Conservation (phyloP, 2,113 vertebrate genomes). For the Puntigrus tetrazona region DNA sequence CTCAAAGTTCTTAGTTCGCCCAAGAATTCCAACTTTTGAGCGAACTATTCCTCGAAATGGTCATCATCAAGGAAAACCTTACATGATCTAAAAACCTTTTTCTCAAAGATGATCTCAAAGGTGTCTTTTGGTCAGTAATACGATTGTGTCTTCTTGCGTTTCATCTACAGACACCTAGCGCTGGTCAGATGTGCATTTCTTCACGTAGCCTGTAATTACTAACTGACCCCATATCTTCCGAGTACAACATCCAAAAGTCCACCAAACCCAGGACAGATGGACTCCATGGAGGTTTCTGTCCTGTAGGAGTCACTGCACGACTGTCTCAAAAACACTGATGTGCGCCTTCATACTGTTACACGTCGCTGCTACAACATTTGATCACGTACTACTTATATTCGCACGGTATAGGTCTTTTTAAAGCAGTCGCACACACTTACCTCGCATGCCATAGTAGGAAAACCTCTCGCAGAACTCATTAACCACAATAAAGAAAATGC, state of each 20-base stretch:
- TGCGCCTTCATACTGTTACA: too few relatives aligned
- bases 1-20: too few relatives aligned
- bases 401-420: not conserved
- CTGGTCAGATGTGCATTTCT: not conserved
- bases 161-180: not conserved
- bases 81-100: too few relatives aligned
- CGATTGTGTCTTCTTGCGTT: not conserved
- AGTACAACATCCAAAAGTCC: not conserved
- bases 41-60: too few relatives aligned
- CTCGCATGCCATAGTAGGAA: constrained; percentile 98
- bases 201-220: not conserved
- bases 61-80: too few relatives aligned
- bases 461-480: constrained; percentile 98
- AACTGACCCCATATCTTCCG: not conserved
- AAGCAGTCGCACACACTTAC: constrained; percentile 67
- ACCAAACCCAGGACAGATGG: not conserved
- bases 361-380: not conserved
- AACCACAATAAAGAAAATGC: constrained; percentile 93
- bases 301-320: not conserved
- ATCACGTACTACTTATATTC: not conserved
- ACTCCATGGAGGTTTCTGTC: not conserved
- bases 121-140: too few relatives aligned
- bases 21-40: too few relatives aligned
- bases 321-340: not conserved
- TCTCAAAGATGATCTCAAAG: too few relatives aligned